Evolutionary conservation across 2,113 vertebrate species (phyloP), one percentile per base, ranked within the genome.

Genomic region (Nerophis ophidion): DNA sequence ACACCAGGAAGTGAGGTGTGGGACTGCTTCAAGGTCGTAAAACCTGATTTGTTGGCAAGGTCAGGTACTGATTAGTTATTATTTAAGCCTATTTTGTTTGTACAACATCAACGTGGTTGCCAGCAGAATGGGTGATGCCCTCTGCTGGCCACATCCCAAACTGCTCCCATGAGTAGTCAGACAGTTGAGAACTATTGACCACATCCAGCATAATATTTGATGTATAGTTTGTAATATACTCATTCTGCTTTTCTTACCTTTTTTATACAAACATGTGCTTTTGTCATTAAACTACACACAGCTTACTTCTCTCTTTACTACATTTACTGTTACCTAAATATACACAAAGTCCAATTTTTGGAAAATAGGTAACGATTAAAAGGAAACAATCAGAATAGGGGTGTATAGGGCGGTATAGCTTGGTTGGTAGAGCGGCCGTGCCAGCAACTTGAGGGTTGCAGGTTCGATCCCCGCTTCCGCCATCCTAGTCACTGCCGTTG

Each of bases 211-310:
- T 48, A 50, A 59, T 52, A 38, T 58, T 19, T 44, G 12, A 59
- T 65, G 57, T 48, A 61, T 76, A 76, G 75, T 90, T 83, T 89
- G 83, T 87, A 90, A 26, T 88, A 89, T 92, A 91, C 89, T 93
- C 90, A 90, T 85, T 91, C 87, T 94, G 91, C 91, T 92, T 91
- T 94, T 80, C 70, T 90, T 90, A 84, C 86, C 90, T 88, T 91
- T 93, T 93, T 93, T 93, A 91, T 92, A 92, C 90, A 92, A 90
- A 90, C 89, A 86, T 91, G 91, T 92, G 92, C 26, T 26, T 11
- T 50, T 50, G 19, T 26, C 49, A 50, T 33, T 19, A 51, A 51
- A 51, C 5, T 14, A 51, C 4, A 51, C 49, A 34, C 13, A 26
- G 19, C 49, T 33, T 6, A 33, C 14, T 14, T 51, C 12, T 5